Conservation (phyloP, 1,140 invertebrate genomes). For the Streblospio benedicti region DNA sequence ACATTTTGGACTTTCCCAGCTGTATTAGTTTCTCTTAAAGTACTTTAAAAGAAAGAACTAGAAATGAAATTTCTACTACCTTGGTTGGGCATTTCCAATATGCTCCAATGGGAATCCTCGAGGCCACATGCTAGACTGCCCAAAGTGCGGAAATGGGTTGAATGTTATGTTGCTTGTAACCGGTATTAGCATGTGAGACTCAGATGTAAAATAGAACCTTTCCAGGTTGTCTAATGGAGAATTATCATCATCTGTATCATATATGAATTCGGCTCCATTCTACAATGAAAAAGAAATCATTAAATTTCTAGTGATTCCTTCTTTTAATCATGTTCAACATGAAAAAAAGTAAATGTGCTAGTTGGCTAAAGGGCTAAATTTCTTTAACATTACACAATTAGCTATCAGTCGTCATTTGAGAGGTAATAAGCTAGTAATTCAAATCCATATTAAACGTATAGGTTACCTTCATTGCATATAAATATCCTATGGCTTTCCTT, state of each 20-base stretch:
- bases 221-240: constrained; percentile 19
- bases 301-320: neutral
- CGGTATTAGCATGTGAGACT: constrained; percentile 1
- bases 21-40: too few species aligned
- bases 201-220: constrained; percentile 14
- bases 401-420: neutral
- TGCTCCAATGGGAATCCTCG: constrained; percentile 34
- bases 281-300: constrained; percentile 2
- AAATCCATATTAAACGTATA: neutral
- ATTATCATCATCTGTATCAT: constrained; percentile 44
- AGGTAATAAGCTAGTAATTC: neutral
- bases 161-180: constrained; percentile 16
- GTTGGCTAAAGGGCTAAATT: neutral
- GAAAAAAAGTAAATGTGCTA: neutral
- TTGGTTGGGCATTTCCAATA: constrained; percentile 20
- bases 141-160: constrained; percentile 40
- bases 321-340: neutral
- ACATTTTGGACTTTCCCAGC: too few species aligned
- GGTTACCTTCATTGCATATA: constrained; percentile 25
- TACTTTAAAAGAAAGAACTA: too few species aligned
- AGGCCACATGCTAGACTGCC: constrained; percentile 35
- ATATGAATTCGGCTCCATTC: constrained; percentile 37
- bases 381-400: neutral
- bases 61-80: too few species aligned
- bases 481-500: constrained; percentile 27